Evolutionary conservation across 1,140 invertebrate genomes (phyloP).

Genomic region (Rhopalosiphum maidis): DNA sequence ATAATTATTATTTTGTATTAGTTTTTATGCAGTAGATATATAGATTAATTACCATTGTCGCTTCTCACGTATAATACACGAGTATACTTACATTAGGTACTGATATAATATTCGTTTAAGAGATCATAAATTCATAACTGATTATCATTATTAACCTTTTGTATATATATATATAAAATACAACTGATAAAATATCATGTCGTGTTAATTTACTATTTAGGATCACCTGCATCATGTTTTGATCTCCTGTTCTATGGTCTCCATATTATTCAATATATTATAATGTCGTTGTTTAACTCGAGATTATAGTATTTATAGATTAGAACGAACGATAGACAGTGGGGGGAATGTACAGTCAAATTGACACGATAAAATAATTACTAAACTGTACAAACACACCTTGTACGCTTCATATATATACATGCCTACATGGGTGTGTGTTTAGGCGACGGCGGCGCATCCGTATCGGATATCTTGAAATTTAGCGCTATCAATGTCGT

Average conservation of each 20-base stretch:
- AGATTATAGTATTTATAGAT: background rate
- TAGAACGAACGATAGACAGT: background rate
- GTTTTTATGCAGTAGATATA: too few species aligned
- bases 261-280: background rate
- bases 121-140: background rate
- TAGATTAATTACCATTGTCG: too few species aligned
- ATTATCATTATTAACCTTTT: background rate
- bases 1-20: too few species aligned
- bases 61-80: too few species aligned
- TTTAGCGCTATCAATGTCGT: constrained; percentile 36
- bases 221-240: background rate
- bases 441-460: background rate
- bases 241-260: background rate
- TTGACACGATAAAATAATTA: constrained; percentile 11
- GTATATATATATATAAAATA: background rate
- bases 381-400: background rate
- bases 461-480: constrained; percentile 21
- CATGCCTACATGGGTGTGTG: background rate
- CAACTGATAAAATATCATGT: background rate
- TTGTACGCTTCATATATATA: background rate
- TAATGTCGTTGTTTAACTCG: background rate
- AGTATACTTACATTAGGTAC: background rate
- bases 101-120: background rate
- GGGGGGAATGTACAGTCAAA: background rate
- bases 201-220: background rate